Conservation (phyloP, 2,113 vertebrate species). For the Oostethus manadensis region DNA sequence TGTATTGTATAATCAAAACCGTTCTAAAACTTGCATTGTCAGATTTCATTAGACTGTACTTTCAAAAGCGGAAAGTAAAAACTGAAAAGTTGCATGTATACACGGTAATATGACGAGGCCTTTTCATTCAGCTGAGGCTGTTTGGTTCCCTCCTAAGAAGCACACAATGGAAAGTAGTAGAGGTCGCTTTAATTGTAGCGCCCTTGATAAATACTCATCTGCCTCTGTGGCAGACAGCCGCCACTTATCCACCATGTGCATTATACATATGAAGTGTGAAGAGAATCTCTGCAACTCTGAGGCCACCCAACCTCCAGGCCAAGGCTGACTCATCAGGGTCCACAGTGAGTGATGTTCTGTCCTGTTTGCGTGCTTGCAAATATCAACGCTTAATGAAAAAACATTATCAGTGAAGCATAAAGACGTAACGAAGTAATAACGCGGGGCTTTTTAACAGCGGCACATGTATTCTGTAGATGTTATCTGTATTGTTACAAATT, state of each 20-base stretch:
- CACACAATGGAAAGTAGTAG: slow-evolving; percentile 36
- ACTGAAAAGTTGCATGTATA: not conserved
- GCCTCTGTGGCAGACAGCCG: slow-evolving; percentile 37
- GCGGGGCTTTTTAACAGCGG: too few relatives aligned
- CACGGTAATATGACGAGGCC: slow-evolving; percentile 2
- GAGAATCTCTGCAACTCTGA: slow-evolving; percentile 49
- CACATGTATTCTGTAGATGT: too few relatives aligned
- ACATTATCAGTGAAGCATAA: too few relatives aligned
- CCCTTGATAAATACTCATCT: slow-evolving; percentile 66
- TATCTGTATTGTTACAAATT: too few relatives aligned
- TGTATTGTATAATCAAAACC: too few relatives aligned
- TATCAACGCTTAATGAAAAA: too few relatives aligned
- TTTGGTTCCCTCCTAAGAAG: not conserved
- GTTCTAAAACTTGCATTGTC: too few relatives aligned
- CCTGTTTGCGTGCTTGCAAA: slow-evolving; percentile 31
- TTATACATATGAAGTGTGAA: slow-evolving; percentile 62
- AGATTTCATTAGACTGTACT: too few relatives aligned
- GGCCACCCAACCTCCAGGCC: slow-evolving; percentile 48
- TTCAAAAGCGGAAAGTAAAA: not conserved
- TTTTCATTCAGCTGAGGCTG: slow-evolving; percentile 21
- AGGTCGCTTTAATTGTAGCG: slow-evolving; percentile 63
- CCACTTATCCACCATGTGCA: slow-evolving; percentile 41
- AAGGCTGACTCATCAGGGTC: slow-evolving; percentile 38
- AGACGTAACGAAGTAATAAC: too few relatives aligned
- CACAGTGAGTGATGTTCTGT: slow-evolving; percentile 37